A percentile compares a stretch with the other conserved stretches of the same genome.
phyloP scores from a whole-genome alignment of 2,888 invertebrate genomes.

The Lottia gigantea region DNA sequence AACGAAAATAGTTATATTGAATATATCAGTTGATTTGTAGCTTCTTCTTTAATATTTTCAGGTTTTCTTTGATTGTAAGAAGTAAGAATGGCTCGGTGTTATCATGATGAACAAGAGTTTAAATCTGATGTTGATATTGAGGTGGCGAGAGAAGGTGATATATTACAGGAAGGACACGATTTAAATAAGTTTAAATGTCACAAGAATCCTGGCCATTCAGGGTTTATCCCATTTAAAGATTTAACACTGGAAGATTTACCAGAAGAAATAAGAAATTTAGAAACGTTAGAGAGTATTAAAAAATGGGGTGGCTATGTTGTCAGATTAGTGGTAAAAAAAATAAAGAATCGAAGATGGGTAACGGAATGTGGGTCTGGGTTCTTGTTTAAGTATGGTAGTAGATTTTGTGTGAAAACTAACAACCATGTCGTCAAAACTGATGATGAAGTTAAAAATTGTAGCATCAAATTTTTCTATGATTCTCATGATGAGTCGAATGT shows the following conservation, averaged over 20 bases:
- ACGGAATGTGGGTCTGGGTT: not conserved
- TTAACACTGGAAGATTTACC: not conserved
- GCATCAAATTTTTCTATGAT: not conserved
- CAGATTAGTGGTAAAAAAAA: no score
- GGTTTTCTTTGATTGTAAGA: no score
- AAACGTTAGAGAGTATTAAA: no score
- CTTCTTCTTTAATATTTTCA: no score
- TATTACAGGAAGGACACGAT: not conserved
- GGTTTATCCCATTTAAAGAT: conserved; percentile 3
- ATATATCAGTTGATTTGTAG: no score
- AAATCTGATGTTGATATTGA: not conserved
- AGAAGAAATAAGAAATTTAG: no score
- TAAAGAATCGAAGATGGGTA: no score
- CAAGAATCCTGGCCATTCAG: not conserved
- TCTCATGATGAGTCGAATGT: not conserved
- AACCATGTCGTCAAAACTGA: not conserved
- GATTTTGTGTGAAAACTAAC: not conserved
- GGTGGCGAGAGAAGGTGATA: not conserved
- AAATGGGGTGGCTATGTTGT: no score
- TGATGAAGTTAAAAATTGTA: not conserved
- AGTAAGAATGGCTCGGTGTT: no score
- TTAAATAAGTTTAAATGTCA: not conserved
- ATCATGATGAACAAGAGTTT: no score
- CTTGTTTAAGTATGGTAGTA: not conserved
- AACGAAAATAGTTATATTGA: no score